Base-by-base conservation (phyloP, 2,888 invertebrate genomes). In the Drosophila incognita region DNA sequence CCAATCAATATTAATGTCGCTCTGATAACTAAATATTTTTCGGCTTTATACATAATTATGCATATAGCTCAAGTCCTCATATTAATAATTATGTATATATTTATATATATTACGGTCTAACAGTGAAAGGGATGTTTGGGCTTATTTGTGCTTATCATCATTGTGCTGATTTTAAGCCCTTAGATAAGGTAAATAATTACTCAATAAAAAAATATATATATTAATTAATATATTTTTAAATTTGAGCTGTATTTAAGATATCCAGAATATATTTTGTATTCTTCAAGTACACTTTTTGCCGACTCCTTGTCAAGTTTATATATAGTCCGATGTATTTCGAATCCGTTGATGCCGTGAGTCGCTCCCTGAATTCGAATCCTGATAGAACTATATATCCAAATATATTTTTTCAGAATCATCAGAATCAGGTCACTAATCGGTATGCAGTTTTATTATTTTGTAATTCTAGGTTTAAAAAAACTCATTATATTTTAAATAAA, bases 1-100 rank as follows among this genome's bases (percentile, higher is more conserved):
- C 36, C 67, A 68, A 79, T 75, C 76, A 63, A 63, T 63, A 74
- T 48, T 61, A 71, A 61, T 80, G 64, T 38, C 42, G 27, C 36
- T 48, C 29, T 35, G 77, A 78, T 78, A 78, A 71, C 35, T 31
- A 4, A 59, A 36, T 38, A 8, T 35, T 15, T 42, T 4, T 18
- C 33, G 7, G 13, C 13, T 46, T 7, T 38, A 35, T 21, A 53
- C 42, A 29, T 2, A 35, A 0, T 13, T 48, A 24, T 29, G 0
- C 0, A 13, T 21, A 27, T 33, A 27, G 40, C 5, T 33, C 10
- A 24, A 15, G 35, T 53, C 24, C 24, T 18, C 8, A 57, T 36
- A 48, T 8, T 27, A 40, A 35, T 18, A 27, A 8, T 46, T 21
- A 24, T 15, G 8, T 7, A 2, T 24, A 46, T 46, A 24, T 13